Conservation (phyloP, 2,888 invertebrate genomes). For the Osmoderma eremita region DNA sequence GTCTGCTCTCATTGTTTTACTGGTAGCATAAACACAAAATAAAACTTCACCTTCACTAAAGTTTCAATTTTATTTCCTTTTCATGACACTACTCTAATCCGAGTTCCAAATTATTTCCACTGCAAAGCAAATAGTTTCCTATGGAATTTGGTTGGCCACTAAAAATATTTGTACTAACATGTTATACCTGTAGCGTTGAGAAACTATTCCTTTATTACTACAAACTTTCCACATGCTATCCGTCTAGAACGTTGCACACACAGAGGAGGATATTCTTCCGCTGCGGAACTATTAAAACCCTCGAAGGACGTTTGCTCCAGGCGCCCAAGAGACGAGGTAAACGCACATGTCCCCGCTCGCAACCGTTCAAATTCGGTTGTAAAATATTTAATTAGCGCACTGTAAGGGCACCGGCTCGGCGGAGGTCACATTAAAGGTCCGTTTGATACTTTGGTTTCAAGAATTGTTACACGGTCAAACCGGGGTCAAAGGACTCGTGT, state of each 20-base stretch:
- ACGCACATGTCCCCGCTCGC: conserved; percentile 17
- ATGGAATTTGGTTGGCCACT: background rate
- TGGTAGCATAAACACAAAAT: too few relatives aligned
- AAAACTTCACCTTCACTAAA: background rate
- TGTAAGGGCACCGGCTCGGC: conserved; percentile 23
- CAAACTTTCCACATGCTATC: conserved; percentile 21
- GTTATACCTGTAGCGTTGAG: background rate
- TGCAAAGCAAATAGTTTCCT: background rate
- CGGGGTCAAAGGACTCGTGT: conserved; percentile 50
- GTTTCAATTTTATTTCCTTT: background rate
- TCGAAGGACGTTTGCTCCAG: conserved; percentile 21
- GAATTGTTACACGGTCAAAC: conserved; percentile 49
- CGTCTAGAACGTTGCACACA: conserved; percentile 15
- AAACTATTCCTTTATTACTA: conserved; percentile 35
- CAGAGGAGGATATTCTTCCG: conserved; percentile 7
- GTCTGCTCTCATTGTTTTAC: too few relatives aligned
- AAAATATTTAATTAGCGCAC: conserved; percentile 37
- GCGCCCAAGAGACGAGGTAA: conserved; percentile 9
- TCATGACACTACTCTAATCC: too few relatives aligned
- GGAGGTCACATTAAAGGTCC: conserved; percentile 47
- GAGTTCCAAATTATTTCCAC: background rate
- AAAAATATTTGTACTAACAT: conserved; percentile 1
- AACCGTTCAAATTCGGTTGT: conserved; percentile 25
- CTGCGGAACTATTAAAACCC: conserved; percentile 23
- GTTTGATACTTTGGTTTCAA: conserved; percentile 48